Conservation (phyloP, 2,888 invertebrate genomes). For the Cephus pygmeus region DNA sequence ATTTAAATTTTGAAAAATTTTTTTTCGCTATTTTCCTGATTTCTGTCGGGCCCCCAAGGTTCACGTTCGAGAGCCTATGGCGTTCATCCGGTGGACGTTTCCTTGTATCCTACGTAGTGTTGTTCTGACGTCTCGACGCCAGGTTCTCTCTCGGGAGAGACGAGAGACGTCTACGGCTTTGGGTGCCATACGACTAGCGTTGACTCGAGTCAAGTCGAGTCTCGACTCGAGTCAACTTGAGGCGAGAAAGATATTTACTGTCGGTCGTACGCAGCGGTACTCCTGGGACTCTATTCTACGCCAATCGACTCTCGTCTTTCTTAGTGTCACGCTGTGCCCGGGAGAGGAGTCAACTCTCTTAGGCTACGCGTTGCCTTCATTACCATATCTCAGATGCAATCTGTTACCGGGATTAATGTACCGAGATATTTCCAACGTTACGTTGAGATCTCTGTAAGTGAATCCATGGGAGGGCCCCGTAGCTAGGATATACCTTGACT, state of each 20-base stretch:
- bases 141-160: too few relatives aligned
- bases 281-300: constrained; percentile 54
- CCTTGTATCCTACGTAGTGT: too few relatives aligned
- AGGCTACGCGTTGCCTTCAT: constrained; percentile 62
- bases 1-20: too few relatives aligned
- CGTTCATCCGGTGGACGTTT: too few relatives aligned
- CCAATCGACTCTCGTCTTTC: constrained; percentile 59
- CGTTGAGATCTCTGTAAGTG: constrained; percentile 32
- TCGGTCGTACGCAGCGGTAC: constrained; percentile 8
- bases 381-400: constrained; percentile 65
- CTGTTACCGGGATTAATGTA: constrained; percentile 61
- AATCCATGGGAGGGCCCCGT: constrained; percentile 8
- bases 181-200: too few relatives aligned
- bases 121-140: too few relatives aligned
- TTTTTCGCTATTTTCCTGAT: too few relatives aligned
- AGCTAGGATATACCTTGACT: too few relatives aligned
- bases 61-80: too few relatives aligned
- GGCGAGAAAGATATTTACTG: constrained; percentile 62
- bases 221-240: constrained; percentile 36
- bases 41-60: too few relatives aligned
- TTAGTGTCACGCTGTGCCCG: constrained; percentile 56
- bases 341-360: constrained; percentile 47
- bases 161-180: too few relatives aligned
- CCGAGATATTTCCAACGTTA: constrained; percentile 54
- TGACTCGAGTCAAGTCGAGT: too few relatives aligned